Evolutionary conservation across 2,888 invertebrate genomes (phyloP), one percentile per base, ranked within the genome.

Genomic region (Acleris cristana): DNA sequence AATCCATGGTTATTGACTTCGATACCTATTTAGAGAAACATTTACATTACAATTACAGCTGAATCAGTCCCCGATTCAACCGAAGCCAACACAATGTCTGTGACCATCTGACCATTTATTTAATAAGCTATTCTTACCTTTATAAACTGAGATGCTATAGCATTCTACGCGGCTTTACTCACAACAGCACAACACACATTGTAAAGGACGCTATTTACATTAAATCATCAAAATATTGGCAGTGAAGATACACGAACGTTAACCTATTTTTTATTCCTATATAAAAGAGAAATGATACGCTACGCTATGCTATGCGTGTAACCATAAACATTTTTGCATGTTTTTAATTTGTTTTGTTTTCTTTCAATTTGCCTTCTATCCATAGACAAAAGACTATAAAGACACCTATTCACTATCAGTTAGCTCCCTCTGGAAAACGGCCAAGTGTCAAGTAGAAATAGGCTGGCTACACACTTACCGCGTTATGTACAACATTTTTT

Each of bases 1-100:
- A 92, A 81, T 92, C 92, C 92, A 92, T 92, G 74, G 80, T 81
- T 84, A 82, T 76, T 74, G 77, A 87, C 87, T 89, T 90, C 82
- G 79, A 86, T 84, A 92, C 92, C 92, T 92, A 92, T 74, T 89
- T 84, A 84, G 79, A 89, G 78, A 92, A 91, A 91, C 76, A 80
- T 76, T 78, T 74, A 61, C 53, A 81, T 87, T 89, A 87, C 75
- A 84, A 79, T 74, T 74, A 68, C 64, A 30, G 30, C 53, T 49
- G 40, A 26, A 65, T 34, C 40, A 59, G 51, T 64, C 14, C 40
- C 56, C 5, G 44, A 57, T 18, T 49, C 51, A 5, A 57, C 30
- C 18, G 53, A 59, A 54, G 65, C 60, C 52, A 65, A 57, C 65
- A 49, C 53, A 55, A 59, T 54, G 45, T 53, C 49, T 30, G 48